These are phyloP conservation scores for Muscicapa comitata DNA, from an alignment of 2,797 vertebrate species.

Conservation along the genomic window DNA sequence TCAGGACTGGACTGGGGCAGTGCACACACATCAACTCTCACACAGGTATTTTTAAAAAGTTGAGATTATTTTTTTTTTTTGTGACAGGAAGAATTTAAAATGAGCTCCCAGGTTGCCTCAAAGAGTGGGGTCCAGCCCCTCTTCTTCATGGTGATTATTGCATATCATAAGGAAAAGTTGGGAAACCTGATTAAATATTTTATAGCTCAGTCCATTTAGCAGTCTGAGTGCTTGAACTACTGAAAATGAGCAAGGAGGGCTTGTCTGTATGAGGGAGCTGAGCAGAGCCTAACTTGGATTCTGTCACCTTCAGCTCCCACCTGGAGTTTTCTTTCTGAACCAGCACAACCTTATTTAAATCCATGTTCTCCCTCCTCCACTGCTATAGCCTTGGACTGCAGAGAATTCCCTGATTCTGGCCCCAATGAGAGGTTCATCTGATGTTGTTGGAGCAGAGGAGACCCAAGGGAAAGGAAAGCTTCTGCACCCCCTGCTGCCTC, in stretches of 20 bases:
- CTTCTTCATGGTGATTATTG: not conserved
- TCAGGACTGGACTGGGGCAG: not conserved
- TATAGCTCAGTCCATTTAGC: not conserved
- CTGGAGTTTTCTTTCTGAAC: not conserved
- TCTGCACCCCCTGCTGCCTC: not conserved
- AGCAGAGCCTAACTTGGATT: not conserved
- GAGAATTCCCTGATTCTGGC: not conserved
- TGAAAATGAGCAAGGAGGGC: not conserved
- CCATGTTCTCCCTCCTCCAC: not conserved
- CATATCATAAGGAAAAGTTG: not conserved
- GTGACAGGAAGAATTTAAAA: not conserved
- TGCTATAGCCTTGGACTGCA: not conserved
- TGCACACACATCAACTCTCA: not conserved
- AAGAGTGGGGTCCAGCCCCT: not conserved
- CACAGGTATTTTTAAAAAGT: not conserved
- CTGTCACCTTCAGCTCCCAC: not conserved
- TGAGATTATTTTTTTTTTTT: not conserved
- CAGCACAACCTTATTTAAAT: not conserved
- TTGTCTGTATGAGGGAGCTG: not conserved
- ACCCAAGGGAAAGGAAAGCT: not conserved
- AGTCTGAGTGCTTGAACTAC: not conserved
- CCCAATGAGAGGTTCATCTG: not conserved
- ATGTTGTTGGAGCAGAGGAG: not conserved
- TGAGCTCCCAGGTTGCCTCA: not conserved
- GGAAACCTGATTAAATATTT: not conserved